phyloP scores from a whole-genome alignment of 2,113 vertebrate genomes.

The Chamaetylas fuelleborni region DNA sequence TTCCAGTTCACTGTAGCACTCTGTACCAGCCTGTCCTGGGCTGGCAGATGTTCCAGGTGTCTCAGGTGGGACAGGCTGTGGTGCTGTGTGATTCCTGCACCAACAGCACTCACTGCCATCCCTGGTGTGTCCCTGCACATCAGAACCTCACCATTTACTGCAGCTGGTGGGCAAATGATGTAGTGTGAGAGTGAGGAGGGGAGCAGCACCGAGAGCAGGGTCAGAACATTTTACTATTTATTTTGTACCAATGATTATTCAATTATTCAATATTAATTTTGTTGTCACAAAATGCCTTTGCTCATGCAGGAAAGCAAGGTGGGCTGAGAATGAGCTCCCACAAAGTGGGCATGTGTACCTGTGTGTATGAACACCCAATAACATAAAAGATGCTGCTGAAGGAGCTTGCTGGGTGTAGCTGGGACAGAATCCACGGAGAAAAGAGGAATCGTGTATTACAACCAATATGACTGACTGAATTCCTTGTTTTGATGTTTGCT shows the following conservation, averaged over 20 bases:
- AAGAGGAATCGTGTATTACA: conserved; percentile 19
- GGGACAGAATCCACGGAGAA: not conserved
- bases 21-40: no score
- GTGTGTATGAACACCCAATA: not conserved
- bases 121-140: rapidly evolving
- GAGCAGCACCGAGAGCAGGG: not conserved
- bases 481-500: conserved; percentile 65
- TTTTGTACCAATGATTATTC: not conserved
- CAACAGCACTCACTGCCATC: rapidly evolving
- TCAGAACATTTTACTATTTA: not conserved
- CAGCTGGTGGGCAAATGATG: not conserved
- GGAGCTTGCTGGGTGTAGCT: not conserved
- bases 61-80: rapidly evolving
- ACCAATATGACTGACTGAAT: conserved; percentile 34
- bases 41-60: not conserved
- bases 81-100: not conserved
- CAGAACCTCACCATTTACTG: not conserved
- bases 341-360: not conserved
- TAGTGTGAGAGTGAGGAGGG: not conserved
- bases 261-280: no score
- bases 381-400: not conserved
- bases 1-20: rapidly evolving
- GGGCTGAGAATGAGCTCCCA: not conserved
- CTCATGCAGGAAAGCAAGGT: rapidly evolving
- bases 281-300: not conserved